Conservation (phyloP, 2,797 vertebrate species). For the Phalloptychus januarius region DNA sequence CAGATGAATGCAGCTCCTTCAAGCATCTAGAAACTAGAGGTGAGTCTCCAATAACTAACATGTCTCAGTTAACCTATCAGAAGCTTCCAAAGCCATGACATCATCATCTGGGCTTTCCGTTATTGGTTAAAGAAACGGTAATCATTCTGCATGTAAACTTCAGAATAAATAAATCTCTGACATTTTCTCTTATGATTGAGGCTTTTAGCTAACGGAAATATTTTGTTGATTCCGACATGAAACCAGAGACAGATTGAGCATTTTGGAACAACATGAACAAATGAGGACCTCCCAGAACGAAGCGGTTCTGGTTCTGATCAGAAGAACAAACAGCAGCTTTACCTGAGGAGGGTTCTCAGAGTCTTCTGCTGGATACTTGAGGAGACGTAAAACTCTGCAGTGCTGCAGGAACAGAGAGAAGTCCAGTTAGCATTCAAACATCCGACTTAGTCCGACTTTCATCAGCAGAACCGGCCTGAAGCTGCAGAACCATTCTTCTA, state of each 20-base stretch:
- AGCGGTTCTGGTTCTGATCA: not conserved
- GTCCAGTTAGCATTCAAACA: not conserved
- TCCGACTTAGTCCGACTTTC: not conserved
- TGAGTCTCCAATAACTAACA: not conserved
- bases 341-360: conserved; percentile 83
- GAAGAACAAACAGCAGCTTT: conserved; percentile 5
- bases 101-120: not conserved
- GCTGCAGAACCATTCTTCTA: not conserved
- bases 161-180: not conserved
- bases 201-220: not conserved
- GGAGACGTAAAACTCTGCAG: conserved; percentile 91
- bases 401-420: conserved; percentile 75
- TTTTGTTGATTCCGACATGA: not conserved
- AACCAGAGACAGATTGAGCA: not conserved
- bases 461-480: not conserved
- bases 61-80: not conserved
- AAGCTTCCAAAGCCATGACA: not conserved
- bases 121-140: not conserved
- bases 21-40: not conserved
- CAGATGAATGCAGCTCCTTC: too few species aligned
- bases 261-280: too few species aligned
- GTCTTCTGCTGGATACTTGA: conserved; percentile 89
- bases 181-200: not conserved
- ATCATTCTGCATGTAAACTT: not conserved
- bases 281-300: not conserved